phyloP scores from a whole-genome alignment of 2,797 vertebrate species.

The Melanotaenia boesemani region DNA sequence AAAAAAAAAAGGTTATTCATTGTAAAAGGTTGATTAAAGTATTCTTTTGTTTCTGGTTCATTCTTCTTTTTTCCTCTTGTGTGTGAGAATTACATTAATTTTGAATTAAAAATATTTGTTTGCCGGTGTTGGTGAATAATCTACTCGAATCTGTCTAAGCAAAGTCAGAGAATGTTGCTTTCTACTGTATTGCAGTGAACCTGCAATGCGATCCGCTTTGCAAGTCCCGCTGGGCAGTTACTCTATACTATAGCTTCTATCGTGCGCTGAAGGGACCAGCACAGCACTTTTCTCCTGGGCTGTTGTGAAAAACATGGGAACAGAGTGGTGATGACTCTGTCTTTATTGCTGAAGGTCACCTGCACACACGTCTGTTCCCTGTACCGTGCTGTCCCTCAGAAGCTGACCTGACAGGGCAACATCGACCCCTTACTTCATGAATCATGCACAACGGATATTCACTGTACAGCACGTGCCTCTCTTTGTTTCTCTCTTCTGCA shows the following conservation, averaged over 20 bases:
- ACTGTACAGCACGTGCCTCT: slow-evolving; percentile 25
- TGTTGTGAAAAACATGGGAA: slow-evolving; percentile 71
- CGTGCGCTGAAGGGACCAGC: slow-evolving; percentile 65
- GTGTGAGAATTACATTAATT: background rate
- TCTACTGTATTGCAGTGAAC: slow-evolving; percentile 75
- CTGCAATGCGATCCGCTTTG: slow-evolving; percentile 78
- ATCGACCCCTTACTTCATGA: slow-evolving; percentile 76
- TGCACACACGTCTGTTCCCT: slow-evolving; percentile 64
- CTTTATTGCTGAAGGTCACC: slow-evolving; percentile 80
- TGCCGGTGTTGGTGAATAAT: slow-evolving; percentile 15
- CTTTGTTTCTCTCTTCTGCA: slow-evolving; percentile 45
- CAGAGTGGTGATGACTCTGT: slow-evolving; percentile 72
- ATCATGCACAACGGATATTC: slow-evolving; percentile 64
- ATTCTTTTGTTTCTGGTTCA: background rate
- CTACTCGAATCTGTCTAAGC: slow-evolving; percentile 22
- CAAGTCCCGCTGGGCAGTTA: slow-evolving; percentile 71
- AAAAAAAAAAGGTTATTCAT: slow-evolving; percentile 15
- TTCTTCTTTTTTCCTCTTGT: background rate
- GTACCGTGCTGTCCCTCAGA: slow-evolving; percentile 59
- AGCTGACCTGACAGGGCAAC: slow-evolving; percentile 71
- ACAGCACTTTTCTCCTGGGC: slow-evolving; percentile 70
- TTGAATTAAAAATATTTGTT: slow-evolving; percentile 12
- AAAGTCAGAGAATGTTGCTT: slow-evolving; percentile 62
- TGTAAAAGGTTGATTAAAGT: slow-evolving; percentile 10
- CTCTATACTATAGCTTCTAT: slow-evolving; percentile 68